Conservation (phyloP, 2,888 invertebrate species). For the Theodoxus fluviatilis region DNA sequence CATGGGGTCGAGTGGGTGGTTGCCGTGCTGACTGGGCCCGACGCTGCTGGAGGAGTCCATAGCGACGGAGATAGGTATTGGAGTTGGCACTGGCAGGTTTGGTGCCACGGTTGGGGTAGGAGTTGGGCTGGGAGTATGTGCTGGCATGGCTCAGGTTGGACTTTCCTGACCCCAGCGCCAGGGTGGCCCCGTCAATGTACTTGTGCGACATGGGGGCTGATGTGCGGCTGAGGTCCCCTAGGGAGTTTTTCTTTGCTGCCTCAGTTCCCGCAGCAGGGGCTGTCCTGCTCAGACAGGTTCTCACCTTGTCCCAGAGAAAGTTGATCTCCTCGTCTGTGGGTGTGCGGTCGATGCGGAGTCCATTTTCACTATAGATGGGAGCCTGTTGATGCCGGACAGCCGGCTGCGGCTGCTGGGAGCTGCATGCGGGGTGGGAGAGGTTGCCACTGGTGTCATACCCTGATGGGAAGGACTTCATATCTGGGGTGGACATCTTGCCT, state of each 20-base stretch:
- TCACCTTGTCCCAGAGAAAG: slow-evolving; percentile 61
- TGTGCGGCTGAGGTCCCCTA: slow-evolving; percentile 34
- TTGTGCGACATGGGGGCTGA: slow-evolving; percentile 50
- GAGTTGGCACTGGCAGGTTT: background rate
- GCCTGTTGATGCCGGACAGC: no score
- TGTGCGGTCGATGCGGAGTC: slow-evolving; percentile 57
- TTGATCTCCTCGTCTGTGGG: slow-evolving; percentile 65
- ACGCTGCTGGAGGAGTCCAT: slow-evolving; percentile 26
- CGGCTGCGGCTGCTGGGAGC: no score
- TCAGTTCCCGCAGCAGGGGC: slow-evolving; percentile 24
- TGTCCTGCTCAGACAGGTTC: slow-evolving; percentile 50
- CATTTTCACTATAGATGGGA: slow-evolving; percentile 53
- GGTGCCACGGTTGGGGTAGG: background rate
- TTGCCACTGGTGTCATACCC: no score
- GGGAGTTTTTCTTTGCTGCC: slow-evolving; percentile 25
- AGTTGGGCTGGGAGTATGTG: no score
- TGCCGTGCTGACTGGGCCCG: slow-evolving; percentile 23
- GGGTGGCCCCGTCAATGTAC: slow-evolving; percentile 53
- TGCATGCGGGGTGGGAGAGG: no score
- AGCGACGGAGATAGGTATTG: slow-evolving; percentile 4
- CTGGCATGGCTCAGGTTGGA: no score
- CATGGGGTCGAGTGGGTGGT: slow-evolving; percentile 21
- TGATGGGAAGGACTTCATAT: no score
- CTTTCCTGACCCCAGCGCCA: slow-evolving; percentile 47
- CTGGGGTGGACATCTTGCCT: no score